Percentiles rank a stretch among this genome's conserved stretches.
These are phyloP conservation scores for Enteromius viviparus DNA, from an alignment of 2,797 vertebrate genomes.

Conservation along the genomic window DNA sequence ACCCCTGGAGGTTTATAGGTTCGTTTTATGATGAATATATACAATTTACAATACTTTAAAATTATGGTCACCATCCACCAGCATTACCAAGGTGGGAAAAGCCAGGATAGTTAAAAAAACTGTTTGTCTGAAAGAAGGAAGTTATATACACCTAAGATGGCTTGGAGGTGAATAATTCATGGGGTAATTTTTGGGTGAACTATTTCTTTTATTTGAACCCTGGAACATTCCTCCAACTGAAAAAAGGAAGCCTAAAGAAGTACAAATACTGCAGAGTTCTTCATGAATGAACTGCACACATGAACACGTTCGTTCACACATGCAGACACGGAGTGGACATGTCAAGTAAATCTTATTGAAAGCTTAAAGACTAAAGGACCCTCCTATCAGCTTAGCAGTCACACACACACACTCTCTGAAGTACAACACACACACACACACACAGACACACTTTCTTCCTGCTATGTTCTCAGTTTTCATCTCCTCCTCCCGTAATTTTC, in stretches of 20 bases:
- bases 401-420: conserved; percentile 4
- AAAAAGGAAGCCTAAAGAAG: conserved; percentile 3
- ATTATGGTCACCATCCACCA: no score
- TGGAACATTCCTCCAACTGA: not conserved
- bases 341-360: conserved; percentile 13
- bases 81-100: no score
- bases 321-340: not conserved
- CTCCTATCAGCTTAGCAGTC: not conserved
- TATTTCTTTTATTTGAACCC: not conserved
- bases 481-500: conserved; percentile 44
- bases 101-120: no score
- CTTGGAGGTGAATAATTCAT: no score
- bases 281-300: not conserved
- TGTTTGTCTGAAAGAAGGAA: no score
- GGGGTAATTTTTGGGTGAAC: no score
- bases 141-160: no score
- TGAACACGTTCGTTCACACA: not conserved
- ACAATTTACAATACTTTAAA: no score
- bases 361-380: not conserved
- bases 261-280: not conserved
- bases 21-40: no score
- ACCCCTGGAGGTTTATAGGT: no score
- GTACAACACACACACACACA: conserved; percentile 6
- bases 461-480: conserved; percentile 43
- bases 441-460: conserved; percentile 34